Evolutionary conservation across 2,113 vertebrate species (phyloP).

Genomic region (Brachypodius melanocephalos): DNA sequence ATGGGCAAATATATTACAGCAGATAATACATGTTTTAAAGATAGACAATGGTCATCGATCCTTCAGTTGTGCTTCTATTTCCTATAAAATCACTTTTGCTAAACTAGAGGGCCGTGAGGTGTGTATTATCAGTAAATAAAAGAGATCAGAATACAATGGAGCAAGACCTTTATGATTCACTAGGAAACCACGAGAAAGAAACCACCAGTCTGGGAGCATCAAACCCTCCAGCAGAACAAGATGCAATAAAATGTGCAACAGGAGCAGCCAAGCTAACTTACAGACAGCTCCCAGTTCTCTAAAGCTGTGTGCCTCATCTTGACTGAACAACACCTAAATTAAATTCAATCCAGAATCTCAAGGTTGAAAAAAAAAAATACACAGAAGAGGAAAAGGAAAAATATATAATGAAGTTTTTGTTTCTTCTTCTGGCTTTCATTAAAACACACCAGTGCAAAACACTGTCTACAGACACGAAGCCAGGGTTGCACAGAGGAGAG

Average conservation of each 20-base stretch:
- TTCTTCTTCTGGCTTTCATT: conserved; percentile 9
- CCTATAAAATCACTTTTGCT: background rate
- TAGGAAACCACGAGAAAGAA: background rate
- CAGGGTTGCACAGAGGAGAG: background rate
- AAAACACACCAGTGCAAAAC: background rate
- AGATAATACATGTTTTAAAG: background rate
- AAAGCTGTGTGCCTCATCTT: background rate
- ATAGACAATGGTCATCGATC: background rate
- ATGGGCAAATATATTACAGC: background rate
- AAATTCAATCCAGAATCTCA: background rate
- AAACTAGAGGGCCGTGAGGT: background rate
- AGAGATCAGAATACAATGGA: background rate
- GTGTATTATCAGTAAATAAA: background rate
- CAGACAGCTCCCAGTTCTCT: background rate
- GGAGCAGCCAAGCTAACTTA: background rate
- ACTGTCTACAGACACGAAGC: background rate
- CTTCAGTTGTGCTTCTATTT: background rate
- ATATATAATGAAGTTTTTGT: background rate
- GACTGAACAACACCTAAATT: background rate
- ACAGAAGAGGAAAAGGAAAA: background rate
- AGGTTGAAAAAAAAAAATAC: background rate
- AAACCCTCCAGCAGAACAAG: background rate
- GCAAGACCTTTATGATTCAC: background rate
- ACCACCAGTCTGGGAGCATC: background rate
- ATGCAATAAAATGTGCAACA: background rate